Conservation (phyloP, 1,140 invertebrate genomes). For the Eubasilissa regina region DNA sequence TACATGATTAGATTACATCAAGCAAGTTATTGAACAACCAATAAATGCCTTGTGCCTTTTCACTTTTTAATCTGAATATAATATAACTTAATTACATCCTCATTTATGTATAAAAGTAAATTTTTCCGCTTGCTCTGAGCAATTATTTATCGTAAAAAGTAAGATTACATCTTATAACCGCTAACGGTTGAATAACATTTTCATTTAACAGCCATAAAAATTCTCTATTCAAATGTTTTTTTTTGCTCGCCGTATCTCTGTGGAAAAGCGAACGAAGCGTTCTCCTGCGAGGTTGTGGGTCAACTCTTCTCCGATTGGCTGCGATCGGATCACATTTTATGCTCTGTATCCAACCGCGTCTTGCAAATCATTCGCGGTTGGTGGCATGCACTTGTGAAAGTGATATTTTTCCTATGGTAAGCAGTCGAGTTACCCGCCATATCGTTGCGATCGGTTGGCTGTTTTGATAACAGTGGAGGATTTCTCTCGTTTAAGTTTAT, state of each 20-base stretch:
- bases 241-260: neutral
- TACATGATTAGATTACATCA: no score
- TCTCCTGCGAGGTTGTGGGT: constrained; percentile 2
- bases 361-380: constrained; percentile 8
- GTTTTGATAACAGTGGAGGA: neutral
- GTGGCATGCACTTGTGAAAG: constrained; percentile 15
- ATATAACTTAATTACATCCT: no score
- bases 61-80: no score
- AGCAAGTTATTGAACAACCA: no score
- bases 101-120: no score
- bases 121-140: no score
- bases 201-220: neutral
- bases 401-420: constrained; percentile 17
- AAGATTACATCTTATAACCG: neutral
- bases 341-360: constrained; percentile 6
- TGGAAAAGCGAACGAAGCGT: constrained; percentile 2
- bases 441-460: neutral
- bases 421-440: constrained; percentile 7
- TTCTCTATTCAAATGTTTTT: constrained; percentile 28
- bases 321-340: neutral
- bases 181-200: neutral
- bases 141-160: no score
- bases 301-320: constrained; percentile 3
- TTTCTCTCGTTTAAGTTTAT: no score
- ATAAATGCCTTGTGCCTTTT: no score